Base-by-base conservation (phyloP, 1,140 invertebrate genomes). In the Formica selysi region DNA sequence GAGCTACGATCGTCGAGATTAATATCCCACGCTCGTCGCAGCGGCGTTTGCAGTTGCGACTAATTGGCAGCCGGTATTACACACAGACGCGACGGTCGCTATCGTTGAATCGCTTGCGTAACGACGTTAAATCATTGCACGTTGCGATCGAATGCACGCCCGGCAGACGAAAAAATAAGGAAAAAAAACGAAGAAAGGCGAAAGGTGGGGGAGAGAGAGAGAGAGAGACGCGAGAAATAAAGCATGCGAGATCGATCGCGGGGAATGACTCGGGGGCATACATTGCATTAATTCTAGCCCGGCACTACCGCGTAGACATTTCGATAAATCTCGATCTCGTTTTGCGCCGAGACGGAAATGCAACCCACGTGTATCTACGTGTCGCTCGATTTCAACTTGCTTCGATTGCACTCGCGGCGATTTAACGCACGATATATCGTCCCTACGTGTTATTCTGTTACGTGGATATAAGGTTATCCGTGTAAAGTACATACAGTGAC, bases 311-410 rank as follows among this genome's bases (percentile, higher is more conserved):
- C 64, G 73, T 68, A 57, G 57, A 36, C 76, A 51, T 51, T 65
- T 57, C 68, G 73, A 86, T 87, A 86, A 85, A 78, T 87, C 86
- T 79, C 74, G 73, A 65, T 64, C 73, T 79, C 70, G 81, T 70
- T 74, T 32, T 36, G 38, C 19, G 1, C 22, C 71, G 41, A 74
- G 36, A 61, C 54, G 62, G 73, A 78, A 85, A 85, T 87, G 68
- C 79, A 61, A 54, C 81, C 86, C 74, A 85, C 86, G 73, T 76
- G 71, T 67, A 44, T 48, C 38, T 78, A 78, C 68, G 59, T 51
- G 48, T 76, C 38, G 61, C 80, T 29, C 74, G 74, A 81, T 65
- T 67, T 54, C 48, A 59, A 32, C 76, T 65, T 62, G 48, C 64
- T 79, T 73, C 62, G 57, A 44, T 36, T 44, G 26, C 76, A 80